phyloP scores from a whole-genome alignment of 2,113 vertebrate genomes.

The Empidonax traillii region DNA sequence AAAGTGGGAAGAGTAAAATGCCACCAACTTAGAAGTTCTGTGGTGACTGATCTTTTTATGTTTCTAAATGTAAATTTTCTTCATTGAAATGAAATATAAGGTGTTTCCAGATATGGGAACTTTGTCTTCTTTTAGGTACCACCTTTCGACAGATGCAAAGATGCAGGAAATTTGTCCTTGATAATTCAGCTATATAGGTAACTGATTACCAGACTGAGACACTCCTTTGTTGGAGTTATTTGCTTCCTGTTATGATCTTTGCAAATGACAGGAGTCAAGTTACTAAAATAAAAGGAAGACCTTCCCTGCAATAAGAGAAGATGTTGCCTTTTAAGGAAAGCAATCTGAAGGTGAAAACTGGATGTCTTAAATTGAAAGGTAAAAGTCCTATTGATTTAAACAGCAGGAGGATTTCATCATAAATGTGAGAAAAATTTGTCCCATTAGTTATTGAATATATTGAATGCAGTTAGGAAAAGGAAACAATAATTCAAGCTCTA shows the following conservation, averaged over 20 bases:
- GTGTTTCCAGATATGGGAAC: neutral
- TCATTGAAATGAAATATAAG: neutral
- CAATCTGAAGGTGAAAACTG: neutral
- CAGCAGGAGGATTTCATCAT: neutral
- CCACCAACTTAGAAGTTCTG: neutral
- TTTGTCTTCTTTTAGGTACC: neutral
- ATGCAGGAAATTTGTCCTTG: neutral
- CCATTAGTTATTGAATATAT: neutral
- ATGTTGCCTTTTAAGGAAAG: neutral
- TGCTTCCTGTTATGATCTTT: neutral
- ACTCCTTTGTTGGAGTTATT: neutral
- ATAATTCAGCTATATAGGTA: neutral
- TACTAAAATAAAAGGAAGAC: slow-evolving; percentile 24
- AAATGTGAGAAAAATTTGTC: neutral
- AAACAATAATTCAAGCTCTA: neutral
- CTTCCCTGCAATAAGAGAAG: neutral
- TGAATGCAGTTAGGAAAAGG: neutral
- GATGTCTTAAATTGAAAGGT: neutral
- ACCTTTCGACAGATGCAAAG: neutral
- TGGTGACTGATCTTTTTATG: neutral
- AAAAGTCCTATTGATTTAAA: neutral
- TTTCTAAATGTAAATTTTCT: neutral
- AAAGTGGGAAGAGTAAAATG: neutral
- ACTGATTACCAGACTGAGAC: neutral
- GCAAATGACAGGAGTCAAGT: neutral